These are phyloP conservation scores for Macropis europaea DNA, from an alignment of 2,888 invertebrate genomes.

Conservation along the genomic window DNA sequence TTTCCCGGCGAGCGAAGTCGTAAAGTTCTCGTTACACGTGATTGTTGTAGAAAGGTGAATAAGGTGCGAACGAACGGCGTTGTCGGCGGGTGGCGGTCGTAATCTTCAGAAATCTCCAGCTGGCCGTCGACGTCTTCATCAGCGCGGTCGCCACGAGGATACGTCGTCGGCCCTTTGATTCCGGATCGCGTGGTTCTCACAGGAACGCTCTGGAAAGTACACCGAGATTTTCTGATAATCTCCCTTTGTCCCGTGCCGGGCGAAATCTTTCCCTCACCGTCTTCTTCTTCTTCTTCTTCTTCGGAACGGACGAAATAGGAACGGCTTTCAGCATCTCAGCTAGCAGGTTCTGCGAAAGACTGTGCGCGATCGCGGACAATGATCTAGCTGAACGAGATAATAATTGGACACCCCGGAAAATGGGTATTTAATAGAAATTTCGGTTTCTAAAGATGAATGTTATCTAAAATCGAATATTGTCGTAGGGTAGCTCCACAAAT, in stretches of 20 bases:
- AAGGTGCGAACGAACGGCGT: conserved; percentile 57
- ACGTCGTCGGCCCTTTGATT: conserved; percentile 52
- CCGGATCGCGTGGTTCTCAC: conserved; percentile 37
- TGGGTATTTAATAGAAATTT: too few relatives aligned
- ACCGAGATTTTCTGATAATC: conserved; percentile 50
- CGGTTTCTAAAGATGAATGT: too few relatives aligned
- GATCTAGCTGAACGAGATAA: not conserved
- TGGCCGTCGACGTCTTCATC: conserved; percentile 61
- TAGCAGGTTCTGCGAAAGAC: not conserved
- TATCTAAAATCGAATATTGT: too few relatives aligned
- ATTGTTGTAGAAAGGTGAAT: conserved; percentile 60
- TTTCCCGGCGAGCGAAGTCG: conserved; percentile 41
- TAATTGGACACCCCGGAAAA: too few relatives aligned
- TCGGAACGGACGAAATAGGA: conserved; percentile 11
- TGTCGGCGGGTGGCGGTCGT: conserved; percentile 55
- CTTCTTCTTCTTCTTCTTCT: too few relatives aligned
- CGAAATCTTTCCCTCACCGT: conserved; percentile 3
- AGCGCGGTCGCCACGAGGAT: conserved; percentile 51
- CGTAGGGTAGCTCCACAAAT: too few relatives aligned
- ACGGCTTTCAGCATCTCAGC: not conserved
- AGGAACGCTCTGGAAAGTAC: conserved; percentile 40
- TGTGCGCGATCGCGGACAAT: not conserved
- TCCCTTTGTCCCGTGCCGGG: conserved; percentile 39
- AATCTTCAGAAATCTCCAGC: conserved; percentile 60
- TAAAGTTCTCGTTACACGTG: conserved; percentile 63